A percentile compares a stretch with the other conserved stretches of the same genome.
Conservation (phyloP, 92 coral and sea anemone genomes). For the Porites divaricata region DNA sequence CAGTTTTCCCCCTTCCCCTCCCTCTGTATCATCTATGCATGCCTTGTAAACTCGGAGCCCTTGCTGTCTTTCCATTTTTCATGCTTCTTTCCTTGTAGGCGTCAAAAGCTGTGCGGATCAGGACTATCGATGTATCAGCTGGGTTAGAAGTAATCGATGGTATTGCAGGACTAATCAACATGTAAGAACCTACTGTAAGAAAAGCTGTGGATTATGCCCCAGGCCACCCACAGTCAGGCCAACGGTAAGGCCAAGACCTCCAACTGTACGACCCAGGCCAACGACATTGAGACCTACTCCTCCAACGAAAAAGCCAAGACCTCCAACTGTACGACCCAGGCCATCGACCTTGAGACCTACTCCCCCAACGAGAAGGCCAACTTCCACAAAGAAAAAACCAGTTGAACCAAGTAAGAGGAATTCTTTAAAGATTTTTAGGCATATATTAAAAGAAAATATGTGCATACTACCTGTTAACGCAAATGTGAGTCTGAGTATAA, state of each 20-base stretch:
- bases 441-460: not conserved
- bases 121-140: not conserved
- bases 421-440: not conserved
- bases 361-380: constrained; percentile 58
- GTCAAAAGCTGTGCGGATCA: not conserved
- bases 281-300: constrained; percentile 58
- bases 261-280: constrained; percentile 63
- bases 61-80: no score
- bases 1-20: no score
- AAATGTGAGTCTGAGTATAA: no score
- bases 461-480: no score
- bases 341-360: constrained; percentile 58
- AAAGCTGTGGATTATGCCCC: constrained; percentile 63
- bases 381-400: constrained; percentile 63
- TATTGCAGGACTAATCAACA: not conserved
- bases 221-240: constrained; percentile 45
- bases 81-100: no score
- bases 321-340: constrained; percentile 61
- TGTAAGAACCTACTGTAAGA: constrained; percentile 35
- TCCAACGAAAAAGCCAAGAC: no score
- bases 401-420: constrained; percentile 6
- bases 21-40: no score
- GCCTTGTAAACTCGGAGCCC: no score
- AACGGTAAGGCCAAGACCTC: not conserved
- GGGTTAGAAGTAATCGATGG: not conserved